phyloP scores from a whole-genome alignment of 2,113 vertebrate species.

The Oryzias curvinotus region DNA sequence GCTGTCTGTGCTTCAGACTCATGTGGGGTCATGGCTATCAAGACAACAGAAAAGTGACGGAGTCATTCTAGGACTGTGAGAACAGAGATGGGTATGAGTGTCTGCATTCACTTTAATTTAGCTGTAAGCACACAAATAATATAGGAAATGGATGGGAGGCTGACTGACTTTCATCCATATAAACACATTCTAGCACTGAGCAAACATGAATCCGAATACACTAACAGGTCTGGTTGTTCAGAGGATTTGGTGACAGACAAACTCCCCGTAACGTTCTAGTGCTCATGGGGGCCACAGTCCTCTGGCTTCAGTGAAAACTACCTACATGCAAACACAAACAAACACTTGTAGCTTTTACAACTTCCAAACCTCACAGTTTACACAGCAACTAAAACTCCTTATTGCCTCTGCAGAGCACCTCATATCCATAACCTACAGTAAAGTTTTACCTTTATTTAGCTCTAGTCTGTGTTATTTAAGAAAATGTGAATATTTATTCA shows the following conservation, averaged over 20 bases:
- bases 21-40: slow-evolving; percentile 31
- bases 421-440: too few relatives aligned
- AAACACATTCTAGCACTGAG: slow-evolving; percentile 28
- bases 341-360: slow-evolving; percentile 1
- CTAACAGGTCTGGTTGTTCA: slow-evolving; percentile 45
- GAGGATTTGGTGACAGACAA: slow-evolving; percentile 52
- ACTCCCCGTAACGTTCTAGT: slow-evolving; percentile 5
- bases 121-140: slow-evolving; percentile 27
- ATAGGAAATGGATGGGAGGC: slow-evolving; percentile 15
- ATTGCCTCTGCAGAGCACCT: background rate
- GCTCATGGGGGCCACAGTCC: slow-evolving; percentile 22
- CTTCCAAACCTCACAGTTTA: too few relatives aligned
- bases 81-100: slow-evolving; percentile 30
- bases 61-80: slow-evolving; percentile 13
- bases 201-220: slow-evolving; percentile 48
- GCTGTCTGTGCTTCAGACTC: slow-evolving; percentile 14
- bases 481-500: background rate
- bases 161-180: slow-evolving; percentile 38
- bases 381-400: background rate
- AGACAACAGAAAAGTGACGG: slow-evolving; percentile 21
- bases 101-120: slow-evolving; percentile 7
- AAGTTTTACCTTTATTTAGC: too few relatives aligned
- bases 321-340: slow-evolving; percentile 10
- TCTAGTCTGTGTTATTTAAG: too few relatives aligned
- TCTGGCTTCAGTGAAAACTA: slow-evolving; percentile 17